phyloP scores from a whole-genome alignment of 2,888 invertebrate genomes.

The Amphimallon solstitiale region DNA sequence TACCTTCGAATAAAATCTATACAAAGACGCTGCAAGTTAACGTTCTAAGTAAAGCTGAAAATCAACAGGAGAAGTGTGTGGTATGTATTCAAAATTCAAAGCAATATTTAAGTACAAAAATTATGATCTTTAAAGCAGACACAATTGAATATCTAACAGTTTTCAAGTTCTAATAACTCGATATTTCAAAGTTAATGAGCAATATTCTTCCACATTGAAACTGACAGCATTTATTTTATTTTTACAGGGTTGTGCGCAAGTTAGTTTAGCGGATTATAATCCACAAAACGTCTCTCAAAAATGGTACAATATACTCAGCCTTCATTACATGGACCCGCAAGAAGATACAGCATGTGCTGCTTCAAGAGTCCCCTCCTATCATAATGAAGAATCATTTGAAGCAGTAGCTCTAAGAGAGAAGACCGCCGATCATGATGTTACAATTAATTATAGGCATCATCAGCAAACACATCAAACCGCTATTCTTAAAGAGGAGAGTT shows the following conservation, averaged over 20 bases:
- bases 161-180: too few relatives aligned
- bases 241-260: constrained; percentile 92
- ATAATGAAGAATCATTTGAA: constrained; percentile 24
- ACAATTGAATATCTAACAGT: too few relatives aligned
- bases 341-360: constrained; percentile 55
- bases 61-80: constrained; percentile 82
- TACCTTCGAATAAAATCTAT: constrained; percentile 79
- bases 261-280: constrained; percentile 94
- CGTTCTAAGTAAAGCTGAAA: constrained; percentile 79
- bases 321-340: constrained; percentile 76
- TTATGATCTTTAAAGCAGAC: too few relatives aligned
- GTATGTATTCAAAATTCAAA: constrained; percentile 74
- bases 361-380: constrained; percentile 10
- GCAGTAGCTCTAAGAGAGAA: background rate
- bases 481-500: constrained; percentile 83
- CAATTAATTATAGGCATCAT: constrained; percentile 39
- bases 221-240: constrained; percentile 43
- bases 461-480: constrained; percentile 51
- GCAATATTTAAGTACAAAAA: too few relatives aligned
- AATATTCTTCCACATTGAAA: too few relatives aligned
- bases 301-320: constrained; percentile 95
- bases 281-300: constrained; percentile 82
- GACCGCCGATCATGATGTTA: constrained; percentile 54
- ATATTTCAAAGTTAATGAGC: too few relatives aligned
- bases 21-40: constrained; percentile 93